Percentiles rank a stretch among this genome's conserved stretches.
These are phyloP conservation scores for Liopterus haemorrhoidalis DNA, from an alignment of 2,888 invertebrate genomes.

Conservation along the genomic window DNA sequence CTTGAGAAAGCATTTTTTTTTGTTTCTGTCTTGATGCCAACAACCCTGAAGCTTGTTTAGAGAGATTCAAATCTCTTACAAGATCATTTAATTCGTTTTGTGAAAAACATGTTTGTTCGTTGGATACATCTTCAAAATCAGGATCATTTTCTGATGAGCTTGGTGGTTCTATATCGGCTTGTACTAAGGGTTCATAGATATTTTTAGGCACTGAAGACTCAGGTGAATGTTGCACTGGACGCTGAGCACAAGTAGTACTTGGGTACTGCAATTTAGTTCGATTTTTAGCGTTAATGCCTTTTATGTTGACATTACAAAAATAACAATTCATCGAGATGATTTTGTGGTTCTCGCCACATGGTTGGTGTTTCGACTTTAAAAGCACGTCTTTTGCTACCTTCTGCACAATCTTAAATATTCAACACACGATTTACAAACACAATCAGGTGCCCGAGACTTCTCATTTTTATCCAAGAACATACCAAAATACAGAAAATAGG, in stretches of 20 bases:
- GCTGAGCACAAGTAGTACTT: constrained; percentile 15
- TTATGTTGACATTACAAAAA: constrained; percentile 20
- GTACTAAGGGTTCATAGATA: no score
- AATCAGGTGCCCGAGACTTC: constrained; percentile 30
- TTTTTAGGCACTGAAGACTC: no score
- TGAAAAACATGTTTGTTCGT: constrained; percentile 20
- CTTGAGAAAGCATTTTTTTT: constrained; percentile 24
- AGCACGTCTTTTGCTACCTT: constrained; percentile 3
- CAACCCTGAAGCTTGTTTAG: constrained; percentile 30
- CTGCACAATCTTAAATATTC: constrained; percentile 29
- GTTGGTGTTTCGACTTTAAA: constrained; percentile 17
- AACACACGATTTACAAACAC: constrained; percentile 26
- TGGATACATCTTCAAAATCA: no score
- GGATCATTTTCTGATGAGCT: no score
- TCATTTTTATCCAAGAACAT: constrained; percentile 27
- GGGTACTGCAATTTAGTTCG: constrained; percentile 17
- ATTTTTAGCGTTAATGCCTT: constrained; percentile 20
- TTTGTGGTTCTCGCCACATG: constrained; percentile 24
- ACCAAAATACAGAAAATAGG: constrained; percentile 28
- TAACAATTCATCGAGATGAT: constrained; percentile 25
- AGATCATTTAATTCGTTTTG: constrained; percentile 30
- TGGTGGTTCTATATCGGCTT: no score
- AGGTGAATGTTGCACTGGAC: no score
- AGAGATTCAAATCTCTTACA: constrained; percentile 28
- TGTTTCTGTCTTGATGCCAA: constrained; percentile 29